Percentiles rank a stretch among this genome's conserved stretches.
phyloP scores from a whole-genome alignment of 2,888 invertebrate genomes.

The Chorisops tibialis region DNA sequence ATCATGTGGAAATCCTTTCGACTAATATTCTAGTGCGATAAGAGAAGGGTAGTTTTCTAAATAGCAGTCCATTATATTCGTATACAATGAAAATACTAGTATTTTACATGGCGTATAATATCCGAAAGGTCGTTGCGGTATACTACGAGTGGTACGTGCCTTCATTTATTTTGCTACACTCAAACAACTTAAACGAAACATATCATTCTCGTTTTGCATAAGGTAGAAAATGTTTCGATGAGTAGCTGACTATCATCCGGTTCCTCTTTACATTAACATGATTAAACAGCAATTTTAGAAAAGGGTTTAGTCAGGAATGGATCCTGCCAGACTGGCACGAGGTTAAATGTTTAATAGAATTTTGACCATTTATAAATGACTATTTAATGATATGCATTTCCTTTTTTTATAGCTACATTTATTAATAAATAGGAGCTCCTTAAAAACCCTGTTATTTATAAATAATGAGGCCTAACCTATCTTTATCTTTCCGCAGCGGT shows the following conservation, averaged over 20 bases:
- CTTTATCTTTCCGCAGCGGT: background rate
- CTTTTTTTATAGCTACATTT: background rate
- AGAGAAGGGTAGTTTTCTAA: no score
- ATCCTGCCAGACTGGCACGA: background rate
- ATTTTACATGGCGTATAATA: constrained; percentile 1
- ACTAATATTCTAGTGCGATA: background rate
- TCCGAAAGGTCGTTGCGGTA: constrained; percentile 1
- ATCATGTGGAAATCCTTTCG: no score
- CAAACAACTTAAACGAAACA: constrained; percentile 8
- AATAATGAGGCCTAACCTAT: constrained; percentile 1
- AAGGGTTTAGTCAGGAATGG: constrained; percentile 21
- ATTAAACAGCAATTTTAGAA: constrained; percentile 25
- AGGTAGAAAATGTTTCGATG: constrained; percentile 16
- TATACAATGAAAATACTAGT: constrained; percentile 9
- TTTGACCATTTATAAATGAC: constrained; percentile 23
- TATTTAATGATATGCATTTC: constrained; percentile 24
- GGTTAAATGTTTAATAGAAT: constrained; percentile 18
- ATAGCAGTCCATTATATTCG: constrained; percentile 12
- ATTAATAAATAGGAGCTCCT: background rate
- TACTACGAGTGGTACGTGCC: constrained; percentile 9
- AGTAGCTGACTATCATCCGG: constrained; percentile 18
- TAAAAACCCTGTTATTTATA: constrained; percentile 12
- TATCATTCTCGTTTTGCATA: background rate
- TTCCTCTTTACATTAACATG: constrained; percentile 21
- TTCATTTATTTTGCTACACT: constrained; percentile 20